Evolutionary conservation across 2,888 invertebrate species (phyloP), one percentile per base, ranked within the genome.

Genomic region (Scaeva pyrastri): DNA sequence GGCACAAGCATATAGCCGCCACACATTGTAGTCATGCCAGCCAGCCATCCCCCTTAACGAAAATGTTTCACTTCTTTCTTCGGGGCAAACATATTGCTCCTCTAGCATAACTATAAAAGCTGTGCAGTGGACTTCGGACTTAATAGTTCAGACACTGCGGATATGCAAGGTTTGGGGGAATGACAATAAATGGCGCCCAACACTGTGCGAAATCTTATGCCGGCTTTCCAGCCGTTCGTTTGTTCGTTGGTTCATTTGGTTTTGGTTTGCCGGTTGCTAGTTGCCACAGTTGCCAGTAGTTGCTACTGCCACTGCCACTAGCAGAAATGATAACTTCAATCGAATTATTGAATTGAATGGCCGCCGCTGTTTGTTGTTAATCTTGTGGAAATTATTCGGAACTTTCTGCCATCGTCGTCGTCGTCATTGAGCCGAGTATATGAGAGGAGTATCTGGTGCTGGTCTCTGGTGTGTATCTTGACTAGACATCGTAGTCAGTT

Each of bases 371-470:
- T 86, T 74, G 71, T 64, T 86, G 86, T 77, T 86, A 86, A 86
- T 86, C 86, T 86, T 86, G 74, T 86, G 86, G 86, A 86, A 86
- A 82, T 82, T 86, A 78, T 85, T 85, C 58, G 71, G 74, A 82
- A 85, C 58, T 85, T 80, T 76, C 56, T 60, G 62, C 58, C 31
- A 45, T 19, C 26, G 45, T 16, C 71, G 55, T 2, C 73, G 36
- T 31, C 56, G 31, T 16, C 16, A 23, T 21, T 56, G 43, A 21
- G 56, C 56, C 12, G 50, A 31, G 58, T 23, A 39, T 39, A 50
- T 23, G 12, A 39, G 58, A 36, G 36, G 58, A 21, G 52, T 80
- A 26, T 50, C 19, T 55, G 31, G 31, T 31, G 6, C 19, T 55
- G 31, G 31, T 31, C 31, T 26, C 31, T 31, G 31, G 31, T 31